These are phyloP conservation scores for Cerastoderma edule DNA, from an alignment of 2,888 invertebrate species.

Conservation along the genomic window DNA sequence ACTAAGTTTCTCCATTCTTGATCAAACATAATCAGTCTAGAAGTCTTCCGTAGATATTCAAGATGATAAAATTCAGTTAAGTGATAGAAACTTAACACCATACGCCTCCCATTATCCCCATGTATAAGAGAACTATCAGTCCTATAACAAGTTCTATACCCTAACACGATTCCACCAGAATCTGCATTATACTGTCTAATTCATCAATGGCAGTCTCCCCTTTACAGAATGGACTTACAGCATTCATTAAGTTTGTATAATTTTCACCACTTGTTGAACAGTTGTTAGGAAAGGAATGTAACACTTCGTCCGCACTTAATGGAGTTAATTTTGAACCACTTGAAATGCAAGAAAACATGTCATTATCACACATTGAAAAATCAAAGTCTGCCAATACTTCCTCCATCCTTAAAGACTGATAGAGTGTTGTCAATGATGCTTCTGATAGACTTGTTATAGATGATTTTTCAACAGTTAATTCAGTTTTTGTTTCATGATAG, in stretches of 20 bases:
- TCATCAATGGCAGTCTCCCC: constrained; percentile 84
- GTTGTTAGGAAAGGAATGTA: constrained; percentile 80
- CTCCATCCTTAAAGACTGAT: constrained; percentile 58
- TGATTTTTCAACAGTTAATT: constrained; percentile 40
- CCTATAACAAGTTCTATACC: no score
- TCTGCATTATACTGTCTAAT: constrained; percentile 88
- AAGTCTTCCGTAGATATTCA: no score
- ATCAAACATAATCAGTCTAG: no score
- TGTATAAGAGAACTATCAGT: no score
- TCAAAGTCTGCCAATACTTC: constrained; percentile 84
- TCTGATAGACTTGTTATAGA: constrained; percentile 48
- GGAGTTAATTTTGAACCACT: constrained; percentile 81
- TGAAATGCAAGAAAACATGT: constrained; percentile 83
- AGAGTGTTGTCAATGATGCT: constrained; percentile 39
- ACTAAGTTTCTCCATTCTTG: no score
- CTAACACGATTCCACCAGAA: constrained; percentile 86
- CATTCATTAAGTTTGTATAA: constrained; percentile 62
- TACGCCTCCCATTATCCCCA: no score
- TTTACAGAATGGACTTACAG: constrained; percentile 68
- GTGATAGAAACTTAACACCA: no score
- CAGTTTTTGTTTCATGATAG: constrained; percentile 33
- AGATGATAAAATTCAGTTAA: no score
- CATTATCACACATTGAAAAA: constrained; percentile 86
- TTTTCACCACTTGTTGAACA: constrained; percentile 64
- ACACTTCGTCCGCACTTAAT: constrained; percentile 84